Conservation (phyloP, 2,113 vertebrate species). For the Lasiurus cinereus region DNA sequence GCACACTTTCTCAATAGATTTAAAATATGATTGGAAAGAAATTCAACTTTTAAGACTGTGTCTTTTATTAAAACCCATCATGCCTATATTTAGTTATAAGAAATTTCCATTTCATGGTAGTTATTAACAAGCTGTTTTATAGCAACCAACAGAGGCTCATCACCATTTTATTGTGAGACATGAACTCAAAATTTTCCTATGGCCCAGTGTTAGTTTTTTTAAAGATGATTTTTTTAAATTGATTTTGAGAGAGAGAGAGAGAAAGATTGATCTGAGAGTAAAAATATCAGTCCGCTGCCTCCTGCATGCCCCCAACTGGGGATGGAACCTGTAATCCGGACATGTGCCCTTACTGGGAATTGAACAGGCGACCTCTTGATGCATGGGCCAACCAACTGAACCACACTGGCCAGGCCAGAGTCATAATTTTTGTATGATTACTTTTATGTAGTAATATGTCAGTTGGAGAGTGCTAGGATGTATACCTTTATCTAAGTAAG, state of each 20-base stretch:
- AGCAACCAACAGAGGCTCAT: slow-evolving; percentile 60
- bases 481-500: not conserved
- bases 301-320: no score
- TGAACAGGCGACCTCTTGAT: not conserved
- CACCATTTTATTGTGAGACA: slow-evolving; percentile 59
- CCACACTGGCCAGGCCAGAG: not conserved
- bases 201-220: not conserved
- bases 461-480: slow-evolving; percentile 3
- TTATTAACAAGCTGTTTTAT: slow-evolving; percentile 41
- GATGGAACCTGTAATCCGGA: not conserved
- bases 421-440: not conserved
- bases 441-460: not conserved
- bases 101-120: slow-evolving; percentile 46
- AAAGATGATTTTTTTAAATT: not conserved
- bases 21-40: slow-evolving; percentile 24
- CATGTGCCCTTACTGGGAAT: not conserved
- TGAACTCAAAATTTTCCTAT: slow-evolving; percentile 71
- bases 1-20: not conserved
- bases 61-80: slow-evolving; percentile 14
- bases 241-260: not conserved
- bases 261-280: not conserved
- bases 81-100: slow-evolving; percentile 5
- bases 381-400: not conserved
- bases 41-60: not conserved
- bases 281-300: not conserved